Percentiles rank a stretch among this genome's conserved stretches.
Conservation (phyloP, 2,113 vertebrate genomes). For the Scomber japonicus region DNA sequence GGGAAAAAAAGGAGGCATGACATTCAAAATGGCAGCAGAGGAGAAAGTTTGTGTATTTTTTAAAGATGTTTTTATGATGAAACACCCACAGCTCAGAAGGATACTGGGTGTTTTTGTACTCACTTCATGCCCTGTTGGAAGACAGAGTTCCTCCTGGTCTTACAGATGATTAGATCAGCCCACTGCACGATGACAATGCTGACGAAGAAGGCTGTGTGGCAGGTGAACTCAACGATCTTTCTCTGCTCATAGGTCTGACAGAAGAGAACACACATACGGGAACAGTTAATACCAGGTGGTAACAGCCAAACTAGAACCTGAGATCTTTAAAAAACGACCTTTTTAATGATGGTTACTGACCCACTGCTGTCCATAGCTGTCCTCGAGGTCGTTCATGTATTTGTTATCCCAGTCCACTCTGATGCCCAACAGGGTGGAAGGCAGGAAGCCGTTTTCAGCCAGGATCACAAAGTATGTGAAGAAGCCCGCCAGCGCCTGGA, state of each 20-base stretch:
- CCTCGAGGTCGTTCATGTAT: slow-evolving; percentile 90
- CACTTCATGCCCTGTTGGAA: slow-evolving; percentile 98
- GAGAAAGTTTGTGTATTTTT: background rate
- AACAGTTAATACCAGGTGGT: background rate
- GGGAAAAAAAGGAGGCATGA: background rate
- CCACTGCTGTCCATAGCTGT: slow-evolving; percentile 94
- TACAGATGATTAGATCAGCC: slow-evolving; percentile 96
- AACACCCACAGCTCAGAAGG: background rate
- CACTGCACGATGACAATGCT: slow-evolving; percentile 96
- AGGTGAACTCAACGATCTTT: slow-evolving; percentile 96
- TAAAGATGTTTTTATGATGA: background rate
- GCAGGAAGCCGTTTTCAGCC: slow-evolving; percentile 96
- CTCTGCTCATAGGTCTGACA: slow-evolving; percentile 94
- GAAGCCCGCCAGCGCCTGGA: slow-evolving; percentile 94
- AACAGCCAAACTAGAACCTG: background rate
- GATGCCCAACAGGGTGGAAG: slow-evolving; percentile 89
- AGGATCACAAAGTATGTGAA: slow-evolving; percentile 97
- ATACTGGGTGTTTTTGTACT: slow-evolving; percentile 53
- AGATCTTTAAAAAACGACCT: background rate
- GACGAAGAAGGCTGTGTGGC: slow-evolving; percentile 94
- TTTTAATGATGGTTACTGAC: slow-evolving; percentile 76
- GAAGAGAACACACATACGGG: background rate
- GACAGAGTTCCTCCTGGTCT: slow-evolving; percentile 94
- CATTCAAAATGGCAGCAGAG: background rate
- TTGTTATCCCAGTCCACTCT: slow-evolving; percentile 94